Conservation (phyloP, 1,140 invertebrate genomes). For the Caenorhabditis latens region DNA sequence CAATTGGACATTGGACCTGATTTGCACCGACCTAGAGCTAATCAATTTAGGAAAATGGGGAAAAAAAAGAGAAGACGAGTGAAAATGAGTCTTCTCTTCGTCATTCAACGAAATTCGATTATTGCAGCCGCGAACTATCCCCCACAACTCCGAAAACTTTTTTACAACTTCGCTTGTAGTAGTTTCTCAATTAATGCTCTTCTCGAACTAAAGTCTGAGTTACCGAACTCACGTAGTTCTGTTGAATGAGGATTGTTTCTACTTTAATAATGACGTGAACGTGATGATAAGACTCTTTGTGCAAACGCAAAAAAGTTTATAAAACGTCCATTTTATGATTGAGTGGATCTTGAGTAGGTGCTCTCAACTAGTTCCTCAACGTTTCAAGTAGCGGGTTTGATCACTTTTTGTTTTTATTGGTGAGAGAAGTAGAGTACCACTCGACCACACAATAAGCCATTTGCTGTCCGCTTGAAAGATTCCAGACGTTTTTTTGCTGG, state of each 20-base stretch:
- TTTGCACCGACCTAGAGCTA: slow-evolving; percentile 23
- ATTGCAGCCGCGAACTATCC: slow-evolving; percentile 12
- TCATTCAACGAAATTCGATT: slow-evolving; percentile 17
- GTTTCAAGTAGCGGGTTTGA: slow-evolving; percentile 53
- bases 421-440: slow-evolving; percentile 36
- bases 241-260: neutral
- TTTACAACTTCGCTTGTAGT: neutral
- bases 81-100: slow-evolving; percentile 43
- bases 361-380: slow-evolving; percentile 43
- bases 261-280: too few species aligned
- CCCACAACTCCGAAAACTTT: neutral
- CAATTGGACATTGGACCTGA: slow-evolving; percentile 20
- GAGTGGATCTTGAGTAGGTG: slow-evolving; percentile 45
- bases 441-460: slow-evolving; percentile 46
- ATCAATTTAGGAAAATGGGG: slow-evolving; percentile 3
- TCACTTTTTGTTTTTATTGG: slow-evolving; percentile 41
- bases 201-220: neutral
- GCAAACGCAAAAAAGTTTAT: neutral
- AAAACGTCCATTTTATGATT: slow-evolving; percentile 42
- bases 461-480: slow-evolving; percentile 42
- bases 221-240: neutral
- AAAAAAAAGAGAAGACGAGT: slow-evolving; percentile 25
- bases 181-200: neutral
- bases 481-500: slow-evolving; percentile 45
- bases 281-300: neutral